Conservation (phyloP, 2,797 vertebrate genomes). For the Protonibea diacanthus region DNA sequence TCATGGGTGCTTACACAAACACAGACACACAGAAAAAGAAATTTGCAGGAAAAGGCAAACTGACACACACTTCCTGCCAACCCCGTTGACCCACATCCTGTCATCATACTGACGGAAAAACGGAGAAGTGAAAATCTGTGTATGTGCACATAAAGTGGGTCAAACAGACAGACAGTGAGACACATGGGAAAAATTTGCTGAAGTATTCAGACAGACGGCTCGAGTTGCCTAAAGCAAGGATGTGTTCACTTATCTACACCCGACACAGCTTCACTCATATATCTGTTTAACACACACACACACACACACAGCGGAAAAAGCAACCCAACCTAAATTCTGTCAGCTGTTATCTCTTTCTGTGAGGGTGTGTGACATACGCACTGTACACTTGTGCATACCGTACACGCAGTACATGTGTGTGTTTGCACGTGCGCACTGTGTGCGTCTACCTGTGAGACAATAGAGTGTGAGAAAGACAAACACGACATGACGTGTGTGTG, state of each 20-base stretch:
- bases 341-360: slow-evolving; percentile 32
- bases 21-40: slow-evolving; percentile 4
- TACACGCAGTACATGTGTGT: slow-evolving; percentile 1
- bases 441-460: slow-evolving; percentile 1
- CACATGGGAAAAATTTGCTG: slow-evolving; percentile 14
- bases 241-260: slow-evolving; percentile 24
- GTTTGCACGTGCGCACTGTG: neutral
- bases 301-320: slow-evolving; percentile 10
- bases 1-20: neutral
- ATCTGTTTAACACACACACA: slow-evolving; percentile 19
- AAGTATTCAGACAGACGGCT: slow-evolving; percentile 10
- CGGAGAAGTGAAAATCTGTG: slow-evolving; percentile 77
- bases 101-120: slow-evolving; percentile 41
- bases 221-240: neutral
- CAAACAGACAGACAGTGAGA: slow-evolving; percentile 40
- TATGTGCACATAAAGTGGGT: slow-evolving; percentile 68
- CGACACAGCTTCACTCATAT: neutral
- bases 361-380: slow-evolving; percentile 18
- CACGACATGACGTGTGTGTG: slow-evolving; percentile 10
- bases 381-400: neutral
- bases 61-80: slow-evolving; percentile 58
- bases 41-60: slow-evolving; percentile 16
- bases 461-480: slow-evolving; percentile 34
- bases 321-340: neutral
- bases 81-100: slow-evolving; percentile 73